These are phyloP conservation scores for Tetramorium bicarinatum DNA, from an alignment of 2,888 invertebrate species.

Conservation along the genomic window DNA sequence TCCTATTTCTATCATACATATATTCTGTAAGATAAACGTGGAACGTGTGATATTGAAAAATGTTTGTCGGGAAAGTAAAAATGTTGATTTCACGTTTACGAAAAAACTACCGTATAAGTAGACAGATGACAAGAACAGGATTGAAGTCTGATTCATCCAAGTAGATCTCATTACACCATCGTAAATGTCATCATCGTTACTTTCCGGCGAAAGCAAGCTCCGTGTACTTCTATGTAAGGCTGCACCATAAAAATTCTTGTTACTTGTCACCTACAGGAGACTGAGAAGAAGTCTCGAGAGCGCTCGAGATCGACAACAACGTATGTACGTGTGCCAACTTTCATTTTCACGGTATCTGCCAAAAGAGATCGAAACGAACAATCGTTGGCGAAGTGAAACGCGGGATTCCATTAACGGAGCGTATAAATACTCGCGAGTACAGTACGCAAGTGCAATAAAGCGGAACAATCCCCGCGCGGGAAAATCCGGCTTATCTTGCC, in stretches of 20 bases:
- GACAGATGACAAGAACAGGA: neutral
- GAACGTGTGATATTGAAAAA: neutral
- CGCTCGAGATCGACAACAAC: neutral
- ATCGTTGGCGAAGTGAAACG: slow-evolving; percentile 22
- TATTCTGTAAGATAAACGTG: neutral
- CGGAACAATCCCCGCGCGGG: neutral
- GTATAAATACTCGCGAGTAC: neutral
- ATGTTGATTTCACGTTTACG: neutral
- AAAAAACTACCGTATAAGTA: neutral
- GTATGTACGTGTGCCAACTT: neutral
- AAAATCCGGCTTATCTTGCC: slow-evolving; percentile 50
- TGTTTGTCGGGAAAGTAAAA: neutral
- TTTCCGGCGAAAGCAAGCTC: slow-evolving; percentile 31
- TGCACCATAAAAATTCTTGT: slow-evolving; percentile 10
- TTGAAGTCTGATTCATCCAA: slow-evolving; percentile 2
- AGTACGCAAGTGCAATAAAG: slow-evolving; percentile 23
- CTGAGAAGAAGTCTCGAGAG: neutral
- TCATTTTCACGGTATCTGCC: slow-evolving; percentile 15
- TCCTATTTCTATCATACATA: neutral
- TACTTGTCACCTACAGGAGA: slow-evolving; percentile 5
- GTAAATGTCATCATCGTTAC: slow-evolving; percentile 30
- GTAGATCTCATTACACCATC: neutral
- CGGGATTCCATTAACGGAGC: slow-evolving; percentile 1
- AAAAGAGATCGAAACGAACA: slow-evolving; percentile 26
- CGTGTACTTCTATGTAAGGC: neutral